These are phyloP conservation scores for Drosophila rellima DNA, from an alignment of 2,888 invertebrate genomes.

Conservation along the genomic window DNA sequence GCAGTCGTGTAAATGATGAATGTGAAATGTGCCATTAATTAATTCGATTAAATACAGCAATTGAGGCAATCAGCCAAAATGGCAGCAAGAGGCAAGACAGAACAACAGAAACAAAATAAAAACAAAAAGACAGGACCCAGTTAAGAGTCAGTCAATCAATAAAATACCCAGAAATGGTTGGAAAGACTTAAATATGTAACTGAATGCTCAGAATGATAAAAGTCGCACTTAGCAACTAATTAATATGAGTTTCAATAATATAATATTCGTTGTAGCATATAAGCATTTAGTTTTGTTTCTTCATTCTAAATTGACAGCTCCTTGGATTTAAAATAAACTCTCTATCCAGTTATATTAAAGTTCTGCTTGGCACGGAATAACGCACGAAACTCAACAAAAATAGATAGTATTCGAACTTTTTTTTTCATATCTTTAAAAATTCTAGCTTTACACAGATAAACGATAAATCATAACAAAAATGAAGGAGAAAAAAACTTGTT, in stretches of 20 bases:
- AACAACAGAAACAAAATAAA: slow-evolving; percentile 17
- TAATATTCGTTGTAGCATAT: not conserved
- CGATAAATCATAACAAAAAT: not conserved
- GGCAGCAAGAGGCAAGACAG: slow-evolving; percentile 17
- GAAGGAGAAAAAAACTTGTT: slow-evolving; percentile 26
- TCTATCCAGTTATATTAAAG: not conserved
- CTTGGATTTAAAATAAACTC: not conserved
- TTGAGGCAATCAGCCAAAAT: slow-evolving; percentile 75
- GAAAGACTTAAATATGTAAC: slow-evolving; percentile 16
- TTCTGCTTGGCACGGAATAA: not conserved
- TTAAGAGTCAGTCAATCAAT: slow-evolving; percentile 57
- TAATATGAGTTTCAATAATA: not conserved
- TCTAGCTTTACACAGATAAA: not conserved
- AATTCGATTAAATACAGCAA: slow-evolving; percentile 78
- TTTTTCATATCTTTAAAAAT: slow-evolving; percentile 27
- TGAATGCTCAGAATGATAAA: not conserved
- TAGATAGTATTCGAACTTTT: not conserved
- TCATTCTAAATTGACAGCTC: not conserved
- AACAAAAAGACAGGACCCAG: slow-evolving; percentile 9
- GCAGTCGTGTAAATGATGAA: slow-evolving; percentile 73
- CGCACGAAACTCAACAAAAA: not conserved
- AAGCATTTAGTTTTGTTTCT: slow-evolving; percentile 3
- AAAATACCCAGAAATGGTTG: slow-evolving; percentile 36
- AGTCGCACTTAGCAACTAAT: not conserved
- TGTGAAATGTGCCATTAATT: slow-evolving; percentile 81